A percentile compares a stretch with the other conserved stretches of the same genome.
phyloP scores from a whole-genome alignment of 1,140 invertebrate genomes.

The Drosophila tropicalis region DNA sequence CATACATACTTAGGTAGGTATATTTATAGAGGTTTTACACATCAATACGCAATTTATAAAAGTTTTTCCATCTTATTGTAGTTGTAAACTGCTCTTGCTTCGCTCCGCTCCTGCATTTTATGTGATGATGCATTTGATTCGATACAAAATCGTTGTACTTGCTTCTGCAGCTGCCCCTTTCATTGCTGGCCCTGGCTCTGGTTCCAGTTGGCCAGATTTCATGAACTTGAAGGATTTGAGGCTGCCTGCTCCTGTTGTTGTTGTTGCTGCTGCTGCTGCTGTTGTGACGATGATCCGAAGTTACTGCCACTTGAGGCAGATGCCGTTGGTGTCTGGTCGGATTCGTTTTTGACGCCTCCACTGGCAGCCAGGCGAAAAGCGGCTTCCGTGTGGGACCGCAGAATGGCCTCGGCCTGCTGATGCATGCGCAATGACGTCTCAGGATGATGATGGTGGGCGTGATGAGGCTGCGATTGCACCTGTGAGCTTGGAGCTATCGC shows the following conservation, averaged over 20 bases:
- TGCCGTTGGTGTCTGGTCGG: conserved; percentile 26
- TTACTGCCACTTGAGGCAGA: conserved; percentile 18
- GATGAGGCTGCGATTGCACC: conserved; percentile 38
- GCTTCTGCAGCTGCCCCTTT: conserved; percentile 45
- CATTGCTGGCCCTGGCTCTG: neutral
- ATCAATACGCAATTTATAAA: conserved; percentile 21
- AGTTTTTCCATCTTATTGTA: conserved; percentile 26
- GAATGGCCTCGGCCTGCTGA: conserved; percentile 89
- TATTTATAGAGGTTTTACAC: conserved; percentile 24
- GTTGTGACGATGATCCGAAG: conserved; percentile 7
- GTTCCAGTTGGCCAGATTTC: conserved; percentile 84
- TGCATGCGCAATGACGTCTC: conserved; percentile 90
- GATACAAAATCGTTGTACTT: conserved; percentile 53
- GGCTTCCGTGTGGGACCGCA: conserved; percentile 92
- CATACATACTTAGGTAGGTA: conserved; percentile 21
- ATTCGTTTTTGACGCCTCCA: conserved; percentile 82
- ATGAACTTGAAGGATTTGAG: conserved; percentile 84
- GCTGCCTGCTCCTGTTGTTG: conserved; percentile 10
- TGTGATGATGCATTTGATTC: conserved; percentile 24
- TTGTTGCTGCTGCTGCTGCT: conserved; percentile 2
- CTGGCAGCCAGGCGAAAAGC: conserved; percentile 90
- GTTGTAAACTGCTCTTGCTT: conserved; percentile 18
- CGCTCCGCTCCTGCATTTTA: conserved; percentile 6
- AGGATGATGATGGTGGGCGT: conserved; percentile 72
- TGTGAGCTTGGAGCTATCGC: conserved; percentile 84